Evolutionary conservation across 2,888 invertebrate genomes (phyloP).

Genomic region (Hylaea fasciaria): DNA sequence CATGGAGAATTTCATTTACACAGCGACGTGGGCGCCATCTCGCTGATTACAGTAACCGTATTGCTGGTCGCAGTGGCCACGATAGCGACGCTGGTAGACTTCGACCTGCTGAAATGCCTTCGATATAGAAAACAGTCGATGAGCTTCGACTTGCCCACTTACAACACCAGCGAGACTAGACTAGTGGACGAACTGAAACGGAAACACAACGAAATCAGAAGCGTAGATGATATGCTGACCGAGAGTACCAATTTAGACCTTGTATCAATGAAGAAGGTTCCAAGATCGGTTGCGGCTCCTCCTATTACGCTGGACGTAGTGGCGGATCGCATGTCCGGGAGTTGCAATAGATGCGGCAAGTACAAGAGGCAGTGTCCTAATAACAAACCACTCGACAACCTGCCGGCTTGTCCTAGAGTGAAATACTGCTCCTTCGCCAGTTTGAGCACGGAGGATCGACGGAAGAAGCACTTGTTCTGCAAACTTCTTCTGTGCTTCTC

Average conservation of each 20-base stretch:
- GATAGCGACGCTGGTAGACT: constrained; percentile 77
- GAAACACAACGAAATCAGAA: constrained; percentile 48
- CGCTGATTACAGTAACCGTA: constrained; percentile 59
- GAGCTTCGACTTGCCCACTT: constrained; percentile 71
- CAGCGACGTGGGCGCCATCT: constrained; percentile 63
- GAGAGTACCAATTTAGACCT: constrained; percentile 60
- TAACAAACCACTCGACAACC: constrained; percentile 50
- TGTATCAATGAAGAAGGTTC: constrained; percentile 58
- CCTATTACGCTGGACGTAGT: constrained; percentile 75
- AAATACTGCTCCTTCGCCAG: constrained; percentile 70
- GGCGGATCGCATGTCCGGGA: constrained; percentile 62
- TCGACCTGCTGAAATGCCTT: constrained; percentile 63
- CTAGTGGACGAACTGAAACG: constrained; percentile 45
- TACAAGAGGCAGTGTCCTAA: constrained; percentile 72
- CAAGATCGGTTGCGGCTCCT: constrained; percentile 52
- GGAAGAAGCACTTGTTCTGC: constrained; percentile 56
- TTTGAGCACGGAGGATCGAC: constrained; percentile 61
- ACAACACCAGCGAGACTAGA: constrained; percentile 56
- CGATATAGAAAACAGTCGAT: constrained; percentile 59
- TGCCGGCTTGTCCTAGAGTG: constrained; percentile 63
- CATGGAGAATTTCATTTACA: constrained; percentile 58
- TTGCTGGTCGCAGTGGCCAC: constrained; percentile 62
- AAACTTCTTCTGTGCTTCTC: constrained; percentile 75
- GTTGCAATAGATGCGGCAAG: constrained; percentile 74
- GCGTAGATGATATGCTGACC: constrained; percentile 51